A percentile compares a stretch with the other conserved stretches of the same genome.
Conservation (phyloP, 2,888 invertebrate genomes). For the Anaspis maculata region DNA sequence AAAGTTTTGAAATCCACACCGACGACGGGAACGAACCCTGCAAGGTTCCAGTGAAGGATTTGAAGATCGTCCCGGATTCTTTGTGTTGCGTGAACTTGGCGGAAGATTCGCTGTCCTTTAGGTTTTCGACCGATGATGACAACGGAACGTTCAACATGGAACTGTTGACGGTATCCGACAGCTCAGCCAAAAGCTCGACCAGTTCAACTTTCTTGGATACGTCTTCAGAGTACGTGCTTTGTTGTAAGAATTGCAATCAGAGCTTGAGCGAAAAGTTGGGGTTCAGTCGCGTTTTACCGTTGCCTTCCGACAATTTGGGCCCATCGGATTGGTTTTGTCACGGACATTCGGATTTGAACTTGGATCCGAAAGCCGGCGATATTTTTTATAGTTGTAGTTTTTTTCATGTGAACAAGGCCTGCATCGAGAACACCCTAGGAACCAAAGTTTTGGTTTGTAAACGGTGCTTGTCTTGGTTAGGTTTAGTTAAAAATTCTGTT, state of each 20-base stretch:
- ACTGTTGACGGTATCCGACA: constrained; percentile 19
- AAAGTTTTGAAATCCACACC: constrained; percentile 21
- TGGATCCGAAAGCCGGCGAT: constrained; percentile 48
- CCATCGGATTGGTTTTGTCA: constrained; percentile 63
- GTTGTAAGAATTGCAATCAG: constrained; percentile 38
- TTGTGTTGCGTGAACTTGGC: constrained; percentile 30
- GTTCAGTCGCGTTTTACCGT: constrained; percentile 52
- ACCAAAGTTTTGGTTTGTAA: constrained; percentile 51
- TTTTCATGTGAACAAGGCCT: constrained; percentile 38
- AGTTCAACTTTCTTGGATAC: constrained; percentile 11
- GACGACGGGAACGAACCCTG: constrained; percentile 14
- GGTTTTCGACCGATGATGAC: constrained; percentile 30
- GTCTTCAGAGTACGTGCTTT: constrained; percentile 44
- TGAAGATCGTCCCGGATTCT: constrained; percentile 28
- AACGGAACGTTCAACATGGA: constrained; percentile 33
- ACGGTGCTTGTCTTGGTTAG: constrained; percentile 52
- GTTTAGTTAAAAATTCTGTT: constrained; percentile 41
- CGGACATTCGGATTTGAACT: constrained; percentile 28
- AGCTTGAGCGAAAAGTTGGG: constrained; percentile 30
- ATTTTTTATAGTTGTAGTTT: constrained; percentile 51
- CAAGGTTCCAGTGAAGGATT: constrained; percentile 19
- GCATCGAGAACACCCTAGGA: constrained; percentile 41
- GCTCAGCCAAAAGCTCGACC: not conserved
- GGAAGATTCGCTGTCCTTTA: constrained; percentile 32
- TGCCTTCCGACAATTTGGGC: constrained; percentile 53